Evolutionary conservation across 1,140 invertebrate species (phyloP), one percentile per base, ranked within the genome.

Genomic region (Arion vulgaris): DNA sequence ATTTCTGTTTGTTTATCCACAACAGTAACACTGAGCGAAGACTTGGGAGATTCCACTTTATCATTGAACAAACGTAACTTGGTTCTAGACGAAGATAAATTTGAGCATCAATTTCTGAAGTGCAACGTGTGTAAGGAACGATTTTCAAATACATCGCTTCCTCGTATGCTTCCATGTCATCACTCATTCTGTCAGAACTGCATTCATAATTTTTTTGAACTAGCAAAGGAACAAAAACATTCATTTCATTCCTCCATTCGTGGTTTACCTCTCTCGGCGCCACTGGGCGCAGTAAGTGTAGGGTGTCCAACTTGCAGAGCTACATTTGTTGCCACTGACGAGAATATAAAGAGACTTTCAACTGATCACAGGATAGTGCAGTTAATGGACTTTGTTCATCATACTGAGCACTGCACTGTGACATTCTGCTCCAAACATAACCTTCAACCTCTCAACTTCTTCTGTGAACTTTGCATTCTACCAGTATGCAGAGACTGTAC

Each of bases 111-210:
- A 32, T 89, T 89, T 76, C 85, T 89, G 17, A 76, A 85, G 23
- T 89, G 89, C 78, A 78, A 83, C n/a, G 83, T 88, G 41, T 89
- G 89, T 76, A 82, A 82, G 19, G 79, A 85, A 26, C 84, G 82
- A 34, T 85, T 86, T 72, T 74, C 62, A 23, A 57, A 78, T n/a
- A 76, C 73, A 11, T 45, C 62, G 19, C 73, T 84, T 32, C 89
- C 89, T 23, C 89, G 89, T 69, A 81, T 91, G 45, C 84, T 91
- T 7, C 87, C 88, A 15, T 91, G 90, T 51, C 90, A 91, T 71
- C 90, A 91, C 75, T 85, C 88, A 15, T 88, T 89, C 84, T 91
- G 90, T 69, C 87, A 93, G 41, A 86, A 91, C 17, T 95, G 95
- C 85, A 92, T 95, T n/a, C n/a, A 85, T 41, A 82, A 88, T 68